Evolutionary conservation across 1,140 invertebrate species (phyloP).

Genomic region (Drosophila bifasciata): DNA sequence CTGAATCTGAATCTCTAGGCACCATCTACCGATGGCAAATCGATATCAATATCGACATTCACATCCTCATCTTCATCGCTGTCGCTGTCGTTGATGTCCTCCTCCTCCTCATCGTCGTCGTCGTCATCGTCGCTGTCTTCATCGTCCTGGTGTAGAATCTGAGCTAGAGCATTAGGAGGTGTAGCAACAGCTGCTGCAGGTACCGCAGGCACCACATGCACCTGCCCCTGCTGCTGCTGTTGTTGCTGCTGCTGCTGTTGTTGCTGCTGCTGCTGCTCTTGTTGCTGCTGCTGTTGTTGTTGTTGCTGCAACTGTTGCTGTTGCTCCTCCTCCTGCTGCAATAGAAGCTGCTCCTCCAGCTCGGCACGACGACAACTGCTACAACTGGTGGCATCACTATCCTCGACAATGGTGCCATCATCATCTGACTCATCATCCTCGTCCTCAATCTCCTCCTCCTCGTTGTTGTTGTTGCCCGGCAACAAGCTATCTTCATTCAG

Average conservation of each 20-base stretch:
- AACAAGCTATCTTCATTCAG: slow-evolving; percentile 12
- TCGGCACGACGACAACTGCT: slow-evolving; percentile 68
- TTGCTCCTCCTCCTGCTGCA: slow-evolving; percentile 11
- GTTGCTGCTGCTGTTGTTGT: slow-evolving; percentile 9
- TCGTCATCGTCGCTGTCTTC: too few relatives aligned
- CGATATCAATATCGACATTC: too few relatives aligned
- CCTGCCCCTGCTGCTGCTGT: too few relatives aligned
- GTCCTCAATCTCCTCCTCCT: not conserved
- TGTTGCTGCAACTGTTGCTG: slow-evolving; percentile 1
- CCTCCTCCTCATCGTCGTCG: too few relatives aligned
- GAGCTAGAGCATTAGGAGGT: too few relatives aligned
- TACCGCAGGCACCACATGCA: too few relatives aligned
- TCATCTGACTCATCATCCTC: slow-evolving; percentile 41
- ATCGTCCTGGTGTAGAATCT: too few relatives aligned
- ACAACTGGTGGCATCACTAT: slow-evolving; percentile 74
- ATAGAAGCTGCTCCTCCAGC: slow-evolving; percentile 40
- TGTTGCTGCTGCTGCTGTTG: slow-evolving; percentile 2
- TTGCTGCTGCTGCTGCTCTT: not conserved
- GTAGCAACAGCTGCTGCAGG: too few relatives aligned
- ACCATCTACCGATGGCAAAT: too few relatives aligned
- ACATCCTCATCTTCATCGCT: too few relatives aligned
- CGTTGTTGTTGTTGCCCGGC: not conserved
- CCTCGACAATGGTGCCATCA: slow-evolving; percentile 66
- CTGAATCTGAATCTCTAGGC: too few relatives aligned
- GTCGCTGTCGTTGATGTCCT: too few relatives aligned